phyloP scores from a whole-genome alignment of 2,888 invertebrate genomes.

The Mechanitis mazaeus region DNA sequence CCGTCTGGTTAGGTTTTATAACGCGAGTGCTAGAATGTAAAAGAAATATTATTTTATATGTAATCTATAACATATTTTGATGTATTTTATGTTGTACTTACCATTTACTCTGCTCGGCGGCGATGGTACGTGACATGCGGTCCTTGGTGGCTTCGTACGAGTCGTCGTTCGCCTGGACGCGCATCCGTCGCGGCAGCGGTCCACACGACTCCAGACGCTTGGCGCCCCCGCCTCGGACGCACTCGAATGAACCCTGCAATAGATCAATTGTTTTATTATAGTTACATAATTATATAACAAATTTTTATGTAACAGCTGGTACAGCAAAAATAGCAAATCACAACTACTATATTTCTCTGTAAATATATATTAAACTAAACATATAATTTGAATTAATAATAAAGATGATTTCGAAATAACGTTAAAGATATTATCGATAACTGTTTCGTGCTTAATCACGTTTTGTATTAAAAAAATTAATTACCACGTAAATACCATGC shows the following conservation, averaged over 20 bases:
- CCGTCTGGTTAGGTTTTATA: slow-evolving; percentile 93
- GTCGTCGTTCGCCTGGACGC: slow-evolving; percentile 96
- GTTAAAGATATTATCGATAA: slow-evolving; percentile 12
- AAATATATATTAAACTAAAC: too few relatives aligned
- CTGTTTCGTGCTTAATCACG: slow-evolving; percentile 20
- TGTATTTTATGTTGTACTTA: slow-evolving; percentile 43
- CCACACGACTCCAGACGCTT: slow-evolving; percentile 89
- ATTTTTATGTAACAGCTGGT: too few relatives aligned
- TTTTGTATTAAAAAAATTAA: slow-evolving; percentile 12
- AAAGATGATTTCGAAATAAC: too few relatives aligned
- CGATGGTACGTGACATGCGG: slow-evolving; percentile 93
- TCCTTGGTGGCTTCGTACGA: slow-evolving; percentile 94
- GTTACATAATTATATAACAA: too few relatives aligned
- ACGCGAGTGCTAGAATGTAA: slow-evolving; percentile 86
- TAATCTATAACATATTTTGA: background rate
- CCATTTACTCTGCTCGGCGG: slow-evolving; percentile 96
- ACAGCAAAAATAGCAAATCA: too few relatives aligned
- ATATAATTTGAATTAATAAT: too few relatives aligned
- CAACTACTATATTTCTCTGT: too few relatives aligned
- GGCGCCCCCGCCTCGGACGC: slow-evolving; percentile 79
- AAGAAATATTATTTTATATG: slow-evolving; percentile 9
- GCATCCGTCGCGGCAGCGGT: slow-evolving; percentile 90
- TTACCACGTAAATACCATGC: background rate
- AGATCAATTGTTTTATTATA: background rate
- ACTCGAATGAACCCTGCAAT: slow-evolving; percentile 93